A percentile compares a stretch with the other conserved stretches of the same genome.
phyloP scores from a whole-genome alignment of 2,888 invertebrate species.

The Lepidocyrtinus sp. region DNA sequence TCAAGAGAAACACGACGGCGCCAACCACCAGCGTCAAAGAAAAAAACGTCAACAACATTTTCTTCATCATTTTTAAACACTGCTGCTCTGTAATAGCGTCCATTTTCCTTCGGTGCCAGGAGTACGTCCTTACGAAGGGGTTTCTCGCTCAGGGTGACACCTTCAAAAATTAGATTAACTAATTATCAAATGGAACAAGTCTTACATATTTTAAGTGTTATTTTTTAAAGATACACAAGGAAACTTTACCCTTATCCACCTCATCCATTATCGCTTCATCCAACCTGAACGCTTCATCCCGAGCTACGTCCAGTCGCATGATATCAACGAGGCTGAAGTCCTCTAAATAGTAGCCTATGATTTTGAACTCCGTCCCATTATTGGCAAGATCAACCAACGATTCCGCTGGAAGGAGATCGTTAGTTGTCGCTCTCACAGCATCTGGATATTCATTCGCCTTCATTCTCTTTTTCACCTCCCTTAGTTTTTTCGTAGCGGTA shows the following conservation, averaged over 20 bases:
- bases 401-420: slow-evolving; percentile 15
- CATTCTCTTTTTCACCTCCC: too few relatives aligned
- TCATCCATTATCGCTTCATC: slow-evolving; percentile 22
- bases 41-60: background rate
- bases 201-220: background rate
- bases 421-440: background rate
- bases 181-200: background rate
- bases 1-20: background rate
- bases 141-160: background rate
- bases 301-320: background rate
- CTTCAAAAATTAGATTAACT: background rate
- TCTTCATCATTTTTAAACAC: background rate
- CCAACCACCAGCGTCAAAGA: slow-evolving; percentile 31
- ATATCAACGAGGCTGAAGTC: slow-evolving; percentile 19
- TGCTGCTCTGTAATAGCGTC: slow-evolving; percentile 17
- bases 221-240: background rate
- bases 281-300: slow-evolving; percentile 24
- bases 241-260: slow-evolving; percentile 11
- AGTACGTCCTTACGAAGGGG: slow-evolving; percentile 30
- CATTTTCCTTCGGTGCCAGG: slow-evolving; percentile 11
- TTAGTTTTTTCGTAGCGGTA: too few relatives aligned
- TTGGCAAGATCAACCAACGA: background rate
- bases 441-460: too few relatives aligned
- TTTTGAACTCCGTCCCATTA: background rate
- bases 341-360: background rate